These are phyloP conservation scores for Parnassius orleans DNA, from an alignment of 2,888 invertebrate genomes.

Conservation along the genomic window DNA sequence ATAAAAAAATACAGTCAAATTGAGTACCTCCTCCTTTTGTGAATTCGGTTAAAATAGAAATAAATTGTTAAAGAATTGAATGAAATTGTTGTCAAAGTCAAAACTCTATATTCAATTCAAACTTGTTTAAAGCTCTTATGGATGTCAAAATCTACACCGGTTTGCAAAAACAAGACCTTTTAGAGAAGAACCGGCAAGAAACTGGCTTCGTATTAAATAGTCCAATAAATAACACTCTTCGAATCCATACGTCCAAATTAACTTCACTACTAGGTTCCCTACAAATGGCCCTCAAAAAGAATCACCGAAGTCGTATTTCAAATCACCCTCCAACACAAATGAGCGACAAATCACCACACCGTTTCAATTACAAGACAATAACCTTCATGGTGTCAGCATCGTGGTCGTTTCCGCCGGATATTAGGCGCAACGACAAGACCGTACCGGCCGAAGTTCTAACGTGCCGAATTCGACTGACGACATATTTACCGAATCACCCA, in stretches of 20 bases:
- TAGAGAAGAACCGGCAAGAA: too few relatives aligned
- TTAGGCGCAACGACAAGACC: constrained; percentile 54
- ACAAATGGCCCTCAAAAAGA: constrained; percentile 15
- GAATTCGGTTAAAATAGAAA: too few relatives aligned
- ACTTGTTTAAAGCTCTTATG: too few relatives aligned
- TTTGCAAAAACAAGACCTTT: too few relatives aligned
- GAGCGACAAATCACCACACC: constrained; percentile 66
- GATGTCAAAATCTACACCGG: too few relatives aligned
- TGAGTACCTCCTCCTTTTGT: too few relatives aligned
- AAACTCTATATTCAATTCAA: too few relatives aligned
- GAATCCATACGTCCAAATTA: neutral
- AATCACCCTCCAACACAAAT: constrained; percentile 40
- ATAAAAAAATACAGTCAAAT: too few relatives aligned
- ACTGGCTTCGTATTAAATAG: neutral
- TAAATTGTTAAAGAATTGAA: too few relatives aligned
- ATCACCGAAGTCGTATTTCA: constrained; percentile 9
- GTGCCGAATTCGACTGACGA: constrained; percentile 64
- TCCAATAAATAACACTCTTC: neutral
- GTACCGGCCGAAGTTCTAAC: constrained; percentile 49
- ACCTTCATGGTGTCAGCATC: constrained; percentile 55
- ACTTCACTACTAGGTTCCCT: neutral
- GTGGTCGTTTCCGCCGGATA: constrained; percentile 74
- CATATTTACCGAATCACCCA: constrained; percentile 61
- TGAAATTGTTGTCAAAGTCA: too few relatives aligned
- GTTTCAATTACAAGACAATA: constrained; percentile 74